Evolutionary conservation across 2,797 vertebrate genomes (phyloP).

Genomic region (Alfaro cultratus): DNA sequence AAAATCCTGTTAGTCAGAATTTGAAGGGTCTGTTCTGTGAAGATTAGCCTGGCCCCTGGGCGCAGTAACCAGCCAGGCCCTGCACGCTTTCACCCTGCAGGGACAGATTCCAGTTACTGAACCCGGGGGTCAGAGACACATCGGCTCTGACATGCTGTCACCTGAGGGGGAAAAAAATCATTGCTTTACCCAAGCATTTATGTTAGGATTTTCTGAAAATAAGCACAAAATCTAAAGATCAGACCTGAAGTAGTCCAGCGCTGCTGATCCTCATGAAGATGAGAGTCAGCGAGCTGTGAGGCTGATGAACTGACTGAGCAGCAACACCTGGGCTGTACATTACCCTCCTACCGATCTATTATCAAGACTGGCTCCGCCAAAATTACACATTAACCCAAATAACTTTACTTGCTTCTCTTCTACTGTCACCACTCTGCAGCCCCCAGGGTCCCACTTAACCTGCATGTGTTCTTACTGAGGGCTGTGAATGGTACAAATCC

Average conservation of each 20-base stretch:
- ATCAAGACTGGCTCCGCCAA: slow-evolving; percentile 62
- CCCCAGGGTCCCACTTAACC: slow-evolving; percentile 9
- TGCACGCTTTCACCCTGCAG: slow-evolving; percentile 72
- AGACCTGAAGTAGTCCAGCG: slow-evolving; percentile 48
- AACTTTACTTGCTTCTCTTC: slow-evolving; percentile 22
- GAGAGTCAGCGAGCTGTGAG: slow-evolving; percentile 5
- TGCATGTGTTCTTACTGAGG: background rate
- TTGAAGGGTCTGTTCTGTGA: slow-evolving; percentile 2
- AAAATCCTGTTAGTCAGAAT: background rate
- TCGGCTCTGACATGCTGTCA: background rate
- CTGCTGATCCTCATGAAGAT: slow-evolving; percentile 13
- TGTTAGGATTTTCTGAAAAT: background rate
- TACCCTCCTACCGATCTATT: slow-evolving; percentile 48
- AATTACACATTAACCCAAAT: slow-evolving; percentile 77
- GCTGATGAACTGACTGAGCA: slow-evolving; percentile 40
- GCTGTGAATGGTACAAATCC: background rate
- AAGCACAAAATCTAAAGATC: slow-evolving; percentile 9
- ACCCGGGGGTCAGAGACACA: slow-evolving; percentile 60
- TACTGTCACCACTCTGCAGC: slow-evolving; percentile 28
- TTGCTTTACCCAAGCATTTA: background rate
- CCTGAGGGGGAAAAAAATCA: slow-evolving; percentile 4
- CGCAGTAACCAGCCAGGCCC: slow-evolving; percentile 79
- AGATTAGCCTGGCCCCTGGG: slow-evolving; percentile 65
- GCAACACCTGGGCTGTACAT: slow-evolving; percentile 66
- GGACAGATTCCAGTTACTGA: slow-evolving; percentile 86